Evolutionary conservation across 2,888 invertebrate genomes (phyloP), one percentile per base, ranked within the genome.

Genomic region (Cecidostiba fungosa): DNA sequence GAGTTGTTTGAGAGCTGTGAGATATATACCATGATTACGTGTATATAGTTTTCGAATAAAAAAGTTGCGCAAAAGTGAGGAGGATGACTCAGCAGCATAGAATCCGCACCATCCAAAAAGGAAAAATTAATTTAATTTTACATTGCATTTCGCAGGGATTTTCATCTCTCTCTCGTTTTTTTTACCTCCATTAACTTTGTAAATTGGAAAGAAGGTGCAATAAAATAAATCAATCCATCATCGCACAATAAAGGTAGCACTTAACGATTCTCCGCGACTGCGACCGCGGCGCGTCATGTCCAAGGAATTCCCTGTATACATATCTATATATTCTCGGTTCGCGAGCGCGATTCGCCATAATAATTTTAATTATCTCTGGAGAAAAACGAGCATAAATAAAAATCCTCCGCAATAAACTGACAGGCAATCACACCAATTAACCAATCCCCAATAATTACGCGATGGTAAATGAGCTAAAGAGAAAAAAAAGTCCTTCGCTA

Each of bases 201-300:
- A 19, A 26, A 66, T 66, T 78, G 43, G 39, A 39, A 62, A 77
- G 39, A 23, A 23, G n/a, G 16, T 43, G 29, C 50, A 47, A 70
- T 79, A 47, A 79, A 79, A 79, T 69, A 79, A 79, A 70, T 69
- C 72, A 72, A 72, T 72, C 23, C 50, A 80, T 80, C 79, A 69
- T 47, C 69, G 69, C 4, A 70, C 70, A 70, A 72, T 80, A 72
- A 72, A 80, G 23, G 62, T 73, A 62, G 39, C n/a, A 39, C 29
- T 81, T 74, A 62, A 43, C 23, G 19, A 74, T 73, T 74, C 29
- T 81, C 16, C 43, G 47, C 32, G n/a, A n/a, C n/a, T n/a, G 81
- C 81, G 62, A 74, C 16, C 23, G 29, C 10, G 10, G 8, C 23
- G 29, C 10, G 10, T 81, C 26, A 59, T 2, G 54, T n/a, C 8